These are phyloP conservation scores for Carlito syrichta DNA, from an alignment of 2,113 vertebrate genomes.

Conservation along the genomic window DNA sequence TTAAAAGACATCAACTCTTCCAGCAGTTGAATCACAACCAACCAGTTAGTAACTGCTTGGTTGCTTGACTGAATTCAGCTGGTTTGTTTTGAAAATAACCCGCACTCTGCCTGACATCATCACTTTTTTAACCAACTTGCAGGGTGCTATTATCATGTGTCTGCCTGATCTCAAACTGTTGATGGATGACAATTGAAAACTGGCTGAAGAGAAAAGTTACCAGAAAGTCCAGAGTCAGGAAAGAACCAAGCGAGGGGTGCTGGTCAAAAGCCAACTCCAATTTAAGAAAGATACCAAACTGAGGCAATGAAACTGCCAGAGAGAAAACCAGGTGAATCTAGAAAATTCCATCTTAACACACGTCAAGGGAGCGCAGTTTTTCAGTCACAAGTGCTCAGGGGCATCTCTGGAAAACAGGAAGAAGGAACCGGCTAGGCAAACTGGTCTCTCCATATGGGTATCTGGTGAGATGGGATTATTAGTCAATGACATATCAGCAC, in stretches of 20 bases:
- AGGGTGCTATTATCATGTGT: not conserved
- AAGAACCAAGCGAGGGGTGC: not conserved
- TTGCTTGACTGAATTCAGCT: constrained; percentile 13
- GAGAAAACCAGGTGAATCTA: not conserved
- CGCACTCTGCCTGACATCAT: not conserved
- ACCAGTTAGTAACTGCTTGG: not conserved
- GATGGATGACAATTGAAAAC: not conserved
- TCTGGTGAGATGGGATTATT: not conserved
- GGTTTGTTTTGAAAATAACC: constrained; percentile 18
- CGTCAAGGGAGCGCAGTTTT: not conserved
- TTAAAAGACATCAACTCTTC: not conserved
- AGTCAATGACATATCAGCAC: not conserved
- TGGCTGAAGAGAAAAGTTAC: not conserved
- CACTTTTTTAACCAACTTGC: not conserved
- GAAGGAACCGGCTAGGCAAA: rapidly evolving
- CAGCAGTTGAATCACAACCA: not conserved
- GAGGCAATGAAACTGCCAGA: not conserved
- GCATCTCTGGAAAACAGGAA: not conserved
- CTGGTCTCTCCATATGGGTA: not conserved
- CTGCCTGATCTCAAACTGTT: not conserved
- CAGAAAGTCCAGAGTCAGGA: not conserved
- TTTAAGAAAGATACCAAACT: not conserved
- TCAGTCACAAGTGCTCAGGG: not conserved
- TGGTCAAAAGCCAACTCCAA: not conserved
- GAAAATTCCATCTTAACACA: constrained; percentile 18